Conservation (phyloP, 2,113 vertebrate genomes). For the Cavia porcellus region DNA sequence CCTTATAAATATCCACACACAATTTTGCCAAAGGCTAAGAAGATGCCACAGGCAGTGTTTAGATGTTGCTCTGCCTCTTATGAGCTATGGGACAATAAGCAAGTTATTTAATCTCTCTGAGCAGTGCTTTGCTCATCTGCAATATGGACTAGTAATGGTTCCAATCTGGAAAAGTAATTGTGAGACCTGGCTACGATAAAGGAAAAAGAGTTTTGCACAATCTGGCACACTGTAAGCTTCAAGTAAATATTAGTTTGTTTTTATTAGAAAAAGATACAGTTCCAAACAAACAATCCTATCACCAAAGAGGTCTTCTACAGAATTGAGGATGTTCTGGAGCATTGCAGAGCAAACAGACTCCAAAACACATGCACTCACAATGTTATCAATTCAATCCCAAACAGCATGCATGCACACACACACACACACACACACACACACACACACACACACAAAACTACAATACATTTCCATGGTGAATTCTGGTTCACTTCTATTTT, state of each 20-base stretch:
- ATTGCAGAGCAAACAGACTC: constrained; percentile 27
- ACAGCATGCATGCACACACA: accelerated
- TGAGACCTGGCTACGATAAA: background rate
- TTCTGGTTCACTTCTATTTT: constrained; percentile 36
- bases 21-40: constrained; percentile 29
- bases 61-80: background rate
- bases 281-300: background rate
- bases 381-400: background rate
- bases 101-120: constrained; percentile 46
- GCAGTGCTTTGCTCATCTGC: background rate
- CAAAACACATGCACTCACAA: background rate
- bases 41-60: background rate
- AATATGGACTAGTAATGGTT: background rate
- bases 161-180: background rate
- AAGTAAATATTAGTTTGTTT: constrained; percentile 7
- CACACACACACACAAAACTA: background rate
- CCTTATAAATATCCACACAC: background rate
- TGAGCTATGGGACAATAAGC: background rate
- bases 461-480: background rate
- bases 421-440: background rate
- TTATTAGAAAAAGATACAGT: constrained; percentile 21
- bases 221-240: background rate
- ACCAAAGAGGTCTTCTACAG: background rate
- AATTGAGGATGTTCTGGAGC: background rate
- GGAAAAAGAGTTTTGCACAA: background rate